phyloP scores from a whole-genome alignment of 2,888 invertebrate species.

The Lymantria monacha region DNA sequence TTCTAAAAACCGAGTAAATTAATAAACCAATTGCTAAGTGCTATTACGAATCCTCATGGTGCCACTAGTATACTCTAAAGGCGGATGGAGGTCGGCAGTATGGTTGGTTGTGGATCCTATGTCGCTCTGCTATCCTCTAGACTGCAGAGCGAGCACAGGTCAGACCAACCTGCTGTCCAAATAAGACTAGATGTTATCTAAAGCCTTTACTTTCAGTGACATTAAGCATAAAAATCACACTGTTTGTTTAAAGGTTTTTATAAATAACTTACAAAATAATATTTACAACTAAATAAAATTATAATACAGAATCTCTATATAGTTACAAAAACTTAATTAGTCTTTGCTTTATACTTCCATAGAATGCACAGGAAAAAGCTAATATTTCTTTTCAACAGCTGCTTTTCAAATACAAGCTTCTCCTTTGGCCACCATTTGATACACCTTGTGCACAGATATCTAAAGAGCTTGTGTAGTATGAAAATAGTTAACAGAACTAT shows the following conservation, averaged over 20 bases:
- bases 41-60: no score
- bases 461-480: conserved; percentile 63
- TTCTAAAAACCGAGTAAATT: no score
- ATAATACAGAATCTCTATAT: conserved; percentile 44
- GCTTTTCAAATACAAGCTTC: conserved; percentile 60
- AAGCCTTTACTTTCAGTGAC: no score
- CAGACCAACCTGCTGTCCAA: no score
- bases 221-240: not conserved
- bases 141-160: no score
- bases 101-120: no score
- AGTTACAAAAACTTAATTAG: conserved; percentile 45
- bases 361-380: conserved; percentile 62
- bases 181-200: no score
- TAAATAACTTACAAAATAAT: conserved; percentile 65
- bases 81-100: no score
- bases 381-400: conserved; percentile 59
- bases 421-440: conserved; percentile 71
- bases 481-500: conserved; percentile 51
- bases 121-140: no score
- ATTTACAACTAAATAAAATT: conserved; percentile 55
- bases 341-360: conserved; percentile 68
- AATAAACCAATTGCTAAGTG: no score
- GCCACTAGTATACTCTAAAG: no score
- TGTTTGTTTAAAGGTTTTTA: conserved; percentile 20
- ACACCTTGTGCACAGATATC: conserved; percentile 67